Conservation (phyloP, 2,888 invertebrate species). For the Cabera pusaria region DNA sequence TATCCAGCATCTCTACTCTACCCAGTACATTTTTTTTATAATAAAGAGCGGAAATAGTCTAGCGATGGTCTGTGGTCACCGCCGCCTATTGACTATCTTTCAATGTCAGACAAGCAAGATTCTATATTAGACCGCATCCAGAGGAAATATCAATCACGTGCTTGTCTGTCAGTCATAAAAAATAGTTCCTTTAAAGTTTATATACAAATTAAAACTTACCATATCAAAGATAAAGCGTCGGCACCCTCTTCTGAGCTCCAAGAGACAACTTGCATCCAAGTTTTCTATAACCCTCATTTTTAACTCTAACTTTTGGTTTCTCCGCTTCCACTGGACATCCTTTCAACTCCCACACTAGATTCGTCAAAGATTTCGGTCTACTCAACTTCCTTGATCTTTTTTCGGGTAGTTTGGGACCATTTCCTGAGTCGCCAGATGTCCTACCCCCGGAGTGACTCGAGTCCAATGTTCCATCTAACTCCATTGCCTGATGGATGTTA, state of each 20-base stretch:
- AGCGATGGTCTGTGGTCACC: too few relatives aligned
- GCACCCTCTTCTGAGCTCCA: slow-evolving; percentile 81
- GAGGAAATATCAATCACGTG: too few relatives aligned
- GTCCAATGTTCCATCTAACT: slow-evolving; percentile 92
- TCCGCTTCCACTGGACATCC: slow-evolving; percentile 74
- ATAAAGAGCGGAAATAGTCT: too few relatives aligned
- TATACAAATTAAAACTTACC: slow-evolving; percentile 53
- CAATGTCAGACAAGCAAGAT: too few relatives aligned
- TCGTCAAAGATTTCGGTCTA: slow-evolving; percentile 93
- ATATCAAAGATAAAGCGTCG: slow-evolving; percentile 81
- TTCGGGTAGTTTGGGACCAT: slow-evolving; percentile 90
- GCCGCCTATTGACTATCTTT: too few relatives aligned
- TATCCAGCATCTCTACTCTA: too few relatives aligned
- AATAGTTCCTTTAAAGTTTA: too few relatives aligned
- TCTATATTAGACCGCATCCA: too few relatives aligned
- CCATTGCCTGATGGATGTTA: slow-evolving; percentile 89
- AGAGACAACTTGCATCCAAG: slow-evolving; percentile 77
- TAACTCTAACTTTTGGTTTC: slow-evolving; percentile 77
- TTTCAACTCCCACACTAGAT: slow-evolving; percentile 91
- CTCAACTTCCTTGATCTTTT: slow-evolving; percentile 91
- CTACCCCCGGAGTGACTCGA: slow-evolving; percentile 95
- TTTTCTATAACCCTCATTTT: slow-evolving; percentile 80
- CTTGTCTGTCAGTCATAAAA: too few relatives aligned
- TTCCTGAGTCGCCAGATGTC: slow-evolving; percentile 92
- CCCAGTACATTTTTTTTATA: too few relatives aligned